A percentile compares a stretch with the other conserved stretches of the same genome.
phyloP scores from a whole-genome alignment of 2,113 vertebrate genomes.

The Anolis sagrei region DNA sequence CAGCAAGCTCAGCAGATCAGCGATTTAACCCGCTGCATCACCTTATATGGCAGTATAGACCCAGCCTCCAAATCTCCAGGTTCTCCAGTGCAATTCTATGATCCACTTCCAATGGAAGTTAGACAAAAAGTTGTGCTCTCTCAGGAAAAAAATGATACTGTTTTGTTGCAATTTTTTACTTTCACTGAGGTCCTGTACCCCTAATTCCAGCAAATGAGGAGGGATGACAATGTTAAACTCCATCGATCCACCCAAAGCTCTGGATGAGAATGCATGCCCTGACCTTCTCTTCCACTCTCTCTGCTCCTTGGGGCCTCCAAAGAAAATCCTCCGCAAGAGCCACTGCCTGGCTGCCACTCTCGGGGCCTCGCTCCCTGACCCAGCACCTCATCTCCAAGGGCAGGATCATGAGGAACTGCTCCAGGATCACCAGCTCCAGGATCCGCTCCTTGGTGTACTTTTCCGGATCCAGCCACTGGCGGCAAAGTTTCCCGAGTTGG shows the following conservation, averaged over 20 bases:
- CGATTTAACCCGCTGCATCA: too few species aligned
- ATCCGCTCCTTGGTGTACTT: conserved; percentile 25
- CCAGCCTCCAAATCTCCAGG: too few species aligned
- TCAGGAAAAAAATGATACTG: too few species aligned
- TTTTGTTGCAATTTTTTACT: too few species aligned
- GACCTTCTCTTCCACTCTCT: conserved; percentile 8
- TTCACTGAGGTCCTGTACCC: too few species aligned
- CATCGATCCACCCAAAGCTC: not conserved
- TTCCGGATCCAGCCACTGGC: conserved; percentile 16
- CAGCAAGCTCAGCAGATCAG: too few species aligned
- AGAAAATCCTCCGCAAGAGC: not conserved
- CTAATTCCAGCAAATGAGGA: too few species aligned
- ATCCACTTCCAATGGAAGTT: too few species aligned
- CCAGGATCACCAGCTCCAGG: conserved; percentile 25
- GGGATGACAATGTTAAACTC: too few species aligned
- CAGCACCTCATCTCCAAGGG: conserved; percentile 24
- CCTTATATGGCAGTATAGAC: too few species aligned
- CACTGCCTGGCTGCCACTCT: not conserved
- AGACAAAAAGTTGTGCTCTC: too few species aligned
- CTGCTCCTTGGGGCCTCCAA: not conserved
- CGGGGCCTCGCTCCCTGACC: not conserved
- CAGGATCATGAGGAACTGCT: conserved; percentile 21
- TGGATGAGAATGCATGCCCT: not conserved
- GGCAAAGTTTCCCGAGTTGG: conserved; percentile 19
- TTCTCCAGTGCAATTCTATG: too few species aligned